Conservation (phyloP, 2,797 vertebrate genomes). For the Chaenodraco wilsoni region DNA sequence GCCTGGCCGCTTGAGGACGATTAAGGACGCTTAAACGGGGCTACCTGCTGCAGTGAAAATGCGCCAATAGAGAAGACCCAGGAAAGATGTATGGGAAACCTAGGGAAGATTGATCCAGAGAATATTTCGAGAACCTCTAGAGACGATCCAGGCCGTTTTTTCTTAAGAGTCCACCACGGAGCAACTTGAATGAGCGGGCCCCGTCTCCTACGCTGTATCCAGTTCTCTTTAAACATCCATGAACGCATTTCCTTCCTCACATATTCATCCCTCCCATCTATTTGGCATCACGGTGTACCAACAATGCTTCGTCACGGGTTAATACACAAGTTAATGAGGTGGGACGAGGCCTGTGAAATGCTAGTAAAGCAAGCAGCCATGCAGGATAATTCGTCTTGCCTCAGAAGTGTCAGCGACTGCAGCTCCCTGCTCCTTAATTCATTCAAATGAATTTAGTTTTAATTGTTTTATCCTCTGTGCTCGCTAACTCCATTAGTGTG, state of each 20-base stretch:
- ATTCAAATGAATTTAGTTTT: conserved; percentile 78
- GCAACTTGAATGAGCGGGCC: too few relatives aligned
- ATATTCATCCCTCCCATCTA: conserved; percentile 23
- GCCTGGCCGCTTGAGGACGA: too few relatives aligned
- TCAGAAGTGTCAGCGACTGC: conserved; percentile 68
- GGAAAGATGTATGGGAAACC: too few relatives aligned
- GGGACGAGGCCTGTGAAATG: conserved; percentile 66
- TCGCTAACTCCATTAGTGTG: conserved; percentile 73
- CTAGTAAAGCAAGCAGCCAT: conserved; percentile 69
- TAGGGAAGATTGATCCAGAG: too few relatives aligned
- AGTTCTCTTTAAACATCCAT: too few relatives aligned
- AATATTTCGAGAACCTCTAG: too few relatives aligned
- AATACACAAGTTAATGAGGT: conserved; percentile 70
- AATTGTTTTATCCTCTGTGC: conserved; percentile 75
- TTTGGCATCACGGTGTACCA: conserved; percentile 47
- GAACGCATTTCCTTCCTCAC: not conserved
- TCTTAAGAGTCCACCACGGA: too few relatives aligned
- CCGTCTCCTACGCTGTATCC: too few relatives aligned
- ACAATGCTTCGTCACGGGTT: conserved; percentile 63
- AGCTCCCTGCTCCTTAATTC: conserved; percentile 73
- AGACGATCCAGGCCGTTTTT: too few relatives aligned
- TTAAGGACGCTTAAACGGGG: too few relatives aligned
- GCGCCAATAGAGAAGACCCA: too few relatives aligned
- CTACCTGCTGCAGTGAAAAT: too few relatives aligned
- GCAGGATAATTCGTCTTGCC: conserved; percentile 73